Evolutionary conservation across 2,797 vertebrate genomes (phyloP).

Genomic region (Spheniscus humboldti): DNA sequence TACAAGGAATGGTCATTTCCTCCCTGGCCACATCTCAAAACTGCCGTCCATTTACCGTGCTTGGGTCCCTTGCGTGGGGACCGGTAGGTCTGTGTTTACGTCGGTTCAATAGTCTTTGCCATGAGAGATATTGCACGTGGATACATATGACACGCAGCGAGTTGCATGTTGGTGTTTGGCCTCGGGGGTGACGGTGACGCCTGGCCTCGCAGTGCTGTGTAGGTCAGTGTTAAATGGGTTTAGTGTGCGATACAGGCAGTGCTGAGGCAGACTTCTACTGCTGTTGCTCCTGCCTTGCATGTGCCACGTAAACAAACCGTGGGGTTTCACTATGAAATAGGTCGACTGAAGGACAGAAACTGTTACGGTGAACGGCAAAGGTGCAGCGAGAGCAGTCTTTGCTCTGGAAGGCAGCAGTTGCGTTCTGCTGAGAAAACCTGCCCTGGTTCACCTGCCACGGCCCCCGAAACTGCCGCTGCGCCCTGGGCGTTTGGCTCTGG

Average conservation of each 20-base stretch:
- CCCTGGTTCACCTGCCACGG: neutral
- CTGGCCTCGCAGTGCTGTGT: accelerated
- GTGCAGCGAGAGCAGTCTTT: neutral
- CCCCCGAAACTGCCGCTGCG: too few relatives aligned
- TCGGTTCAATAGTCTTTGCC: neutral
- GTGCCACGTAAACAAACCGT: too few relatives aligned
- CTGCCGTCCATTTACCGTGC: neutral
- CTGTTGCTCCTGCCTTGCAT: neutral
- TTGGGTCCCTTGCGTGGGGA: neutral
- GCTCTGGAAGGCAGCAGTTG: neutral
- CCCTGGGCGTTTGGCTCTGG: neutral
- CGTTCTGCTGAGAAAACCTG: neutral
- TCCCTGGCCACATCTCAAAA: neutral
- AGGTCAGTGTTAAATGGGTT: accelerated
- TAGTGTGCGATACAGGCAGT: accelerated
- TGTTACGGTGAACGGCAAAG: accelerated
- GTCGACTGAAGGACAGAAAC: neutral
- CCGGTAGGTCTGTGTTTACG: neutral
- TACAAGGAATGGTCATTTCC: neutral
- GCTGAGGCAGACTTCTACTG: neutral
- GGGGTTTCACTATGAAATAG: neutral
- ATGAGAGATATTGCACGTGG: neutral
- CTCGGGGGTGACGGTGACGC: too few relatives aligned
- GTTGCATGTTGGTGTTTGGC: neutral
- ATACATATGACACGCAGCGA: neutral